Evolutionary conservation across 2,113 vertebrate species (phyloP), one percentile per base, ranked within the genome.

Genomic region (Malurus cyaneus): DNA sequence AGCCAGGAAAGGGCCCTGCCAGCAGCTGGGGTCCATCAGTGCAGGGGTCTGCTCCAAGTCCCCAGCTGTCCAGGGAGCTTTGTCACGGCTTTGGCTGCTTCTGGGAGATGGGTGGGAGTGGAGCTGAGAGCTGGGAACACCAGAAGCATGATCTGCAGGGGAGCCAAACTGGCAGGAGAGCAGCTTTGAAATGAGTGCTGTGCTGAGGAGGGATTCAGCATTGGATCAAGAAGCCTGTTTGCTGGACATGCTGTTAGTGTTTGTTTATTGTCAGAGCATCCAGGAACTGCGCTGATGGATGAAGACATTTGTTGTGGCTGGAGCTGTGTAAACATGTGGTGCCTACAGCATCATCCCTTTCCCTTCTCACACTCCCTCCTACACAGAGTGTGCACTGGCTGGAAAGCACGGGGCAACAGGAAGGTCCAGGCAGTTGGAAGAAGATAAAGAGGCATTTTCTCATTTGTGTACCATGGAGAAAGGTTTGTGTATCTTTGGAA

Each of bases 61-160:
- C 6, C 18, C 26, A 32, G 62, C 20, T 57, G 36, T 28, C 12
- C 2, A 6, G 54, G n/a, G 20, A 65, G 62, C n/a, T 72, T 47
- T 41, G 50, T 46, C n/a, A 52, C 1, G 4, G 18, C n/a, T 93
- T 60, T 47, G 18, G 8, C 56, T 65, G 52, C 39, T 84, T 49
- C 54, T 1, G 1, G 29, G 60, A 1, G 2, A 32, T 5, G 18
- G 21, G 6, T 52, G 29, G 64, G 34, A 77, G n/a, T 0, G 0
- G 50, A 52, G 19, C 34, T 85, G 32, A 44, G 39, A 5, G 20
- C 26, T 72, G 20, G 24, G 25, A 42, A 14, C 25, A 12, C 19
- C 2, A 3, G 56, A 46, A 79, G 11, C 0, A 9, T 54, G 11
- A 14, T 57, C 21, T 65, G 52, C n/a, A 67, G 12, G 13, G 31